phyloP scores from a whole-genome alignment of 2,113 vertebrate genomes.

The Okapia johnstoni region DNA sequence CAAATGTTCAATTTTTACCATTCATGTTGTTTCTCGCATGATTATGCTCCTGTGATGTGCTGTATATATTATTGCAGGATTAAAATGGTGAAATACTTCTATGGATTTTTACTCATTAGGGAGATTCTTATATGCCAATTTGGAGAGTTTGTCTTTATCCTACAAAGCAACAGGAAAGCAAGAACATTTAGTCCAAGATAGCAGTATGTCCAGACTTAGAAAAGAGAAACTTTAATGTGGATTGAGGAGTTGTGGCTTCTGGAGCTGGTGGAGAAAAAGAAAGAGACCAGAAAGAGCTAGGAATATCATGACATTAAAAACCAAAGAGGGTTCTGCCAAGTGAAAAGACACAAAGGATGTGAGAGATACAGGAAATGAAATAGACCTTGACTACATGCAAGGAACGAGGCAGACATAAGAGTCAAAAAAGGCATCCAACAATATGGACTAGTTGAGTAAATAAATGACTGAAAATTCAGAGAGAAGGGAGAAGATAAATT shows the following conservation, averaged over 20 bases:
- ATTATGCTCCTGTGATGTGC: neutral
- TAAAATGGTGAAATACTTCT: neutral
- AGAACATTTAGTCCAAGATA: too few species aligned
- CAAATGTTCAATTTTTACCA: neutral
- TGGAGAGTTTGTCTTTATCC: neutral
- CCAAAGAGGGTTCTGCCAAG: too few species aligned
- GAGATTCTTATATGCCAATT: neutral
- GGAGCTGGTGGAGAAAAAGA: too few species aligned
- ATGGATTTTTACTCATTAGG: neutral
- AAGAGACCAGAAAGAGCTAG: neutral
- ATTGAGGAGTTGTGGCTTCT: neutral
- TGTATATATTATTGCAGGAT: neutral
- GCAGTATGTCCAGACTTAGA: neutral
- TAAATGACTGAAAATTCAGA: too few species aligned
- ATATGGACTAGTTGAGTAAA: too few species aligned
- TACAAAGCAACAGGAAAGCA: neutral
- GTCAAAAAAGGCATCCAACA: too few species aligned
- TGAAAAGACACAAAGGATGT: too few species aligned
- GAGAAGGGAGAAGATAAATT: too few species aligned
- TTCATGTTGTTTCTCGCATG: neutral
- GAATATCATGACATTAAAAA: neutral
- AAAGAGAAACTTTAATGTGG: neutral
- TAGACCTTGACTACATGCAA: too few species aligned
- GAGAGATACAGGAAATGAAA: too few species aligned
- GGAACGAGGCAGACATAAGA: too few species aligned